Evolutionary conservation across 2,113 vertebrate species (phyloP), one percentile per base, ranked within the genome.

Genomic region (Anguilla japonica): DNA sequence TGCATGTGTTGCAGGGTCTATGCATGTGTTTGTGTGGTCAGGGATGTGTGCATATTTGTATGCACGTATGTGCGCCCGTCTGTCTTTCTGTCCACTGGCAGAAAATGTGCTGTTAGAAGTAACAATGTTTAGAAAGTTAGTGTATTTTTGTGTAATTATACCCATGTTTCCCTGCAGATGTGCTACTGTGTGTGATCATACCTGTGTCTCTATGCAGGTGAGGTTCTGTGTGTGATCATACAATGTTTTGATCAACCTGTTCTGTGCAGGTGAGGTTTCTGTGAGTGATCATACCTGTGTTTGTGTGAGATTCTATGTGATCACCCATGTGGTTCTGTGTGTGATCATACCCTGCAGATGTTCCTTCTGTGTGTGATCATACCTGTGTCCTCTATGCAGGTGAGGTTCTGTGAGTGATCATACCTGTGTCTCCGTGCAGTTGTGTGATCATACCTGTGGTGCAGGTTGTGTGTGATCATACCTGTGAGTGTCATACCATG

Each of bases 61-160:
- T 34, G 26, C 16, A 18, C 22, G 71, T 75, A 22, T 26, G 2
- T 75, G 26, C 29, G 20, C n/a, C 8, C n/a, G 5, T 14, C 29
- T 15, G 13, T 60, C 53, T 56, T 60, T 60, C 18, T 60, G 56
- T 60, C 13, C 56, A 0, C 18, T 60, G 1, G 7, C 39, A 81
- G 40, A 81, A 71, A 81, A 18, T 81, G 41, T 41, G 9, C 39
- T 41, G 18, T 1, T 41, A 18, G 11, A 41, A 6, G 14, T 34
- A 56, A 53, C 53, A 85, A 79, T 79, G 29, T 43, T 79, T 40
- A 78, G 43, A 85, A 50, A 43, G 79, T 85, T 79, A 50, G n/a
- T 80, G 9, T 79, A n/a, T 43, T 46, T n/a, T 22, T 41, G 83
- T 84, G 34, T 34, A 34, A 34, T 16, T 56, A 29, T 16, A 15